Base-by-base conservation (phyloP, 2,113 vertebrate genomes). In the Microcebus murinus region DNA sequence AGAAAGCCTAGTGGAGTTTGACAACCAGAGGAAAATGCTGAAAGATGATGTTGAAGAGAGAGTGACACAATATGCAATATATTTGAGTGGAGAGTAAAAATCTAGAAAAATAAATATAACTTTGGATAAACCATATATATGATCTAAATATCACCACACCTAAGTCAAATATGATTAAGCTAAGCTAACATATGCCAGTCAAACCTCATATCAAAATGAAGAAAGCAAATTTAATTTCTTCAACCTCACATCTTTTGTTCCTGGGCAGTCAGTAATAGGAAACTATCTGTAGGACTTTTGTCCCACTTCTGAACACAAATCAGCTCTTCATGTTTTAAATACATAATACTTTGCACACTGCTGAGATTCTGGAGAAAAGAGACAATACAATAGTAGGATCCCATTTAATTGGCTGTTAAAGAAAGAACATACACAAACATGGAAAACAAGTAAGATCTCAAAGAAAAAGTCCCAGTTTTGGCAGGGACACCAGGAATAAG, bases 201-300 rank as follows among this genome's bases (percentile, higher is more conserved):
- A 80, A 90, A 90, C 80, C n/a, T 31, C n/a, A 4, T 48, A 67
- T 90, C n/a, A 90, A 77, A 95, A 68, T 36, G 15, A 80, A 96
- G 57, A 73, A 71, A 81, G 14, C 45, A 84, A 83, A 73, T 67
- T 83, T 82, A 67, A 74, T 82, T 83, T 68, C 31, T 50, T 93
- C 55, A 39, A n/a, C 70, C 50, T 94, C 83, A 87, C 48, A 71
- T 57, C n/a, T 87, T 7, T 68, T 83, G 34, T 57, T 80, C 7
- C 31, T 31, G 36, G 34, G 20, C 0, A 86, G 20, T 70, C 50
- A 36, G 25, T 9, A 42, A 52, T 81, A 31, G 29, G 31, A 71
- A 82, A 88, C 12, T 12, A 59, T 95, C 36, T 94, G 15, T 6
- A 74, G n/a, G 29, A 86, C 34, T 71, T 96, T 50, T 89, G 10